These are phyloP conservation scores for Threskiornis aethiopicus DNA, from an alignment of 2,797 vertebrate species.

Conservation along the genomic window DNA sequence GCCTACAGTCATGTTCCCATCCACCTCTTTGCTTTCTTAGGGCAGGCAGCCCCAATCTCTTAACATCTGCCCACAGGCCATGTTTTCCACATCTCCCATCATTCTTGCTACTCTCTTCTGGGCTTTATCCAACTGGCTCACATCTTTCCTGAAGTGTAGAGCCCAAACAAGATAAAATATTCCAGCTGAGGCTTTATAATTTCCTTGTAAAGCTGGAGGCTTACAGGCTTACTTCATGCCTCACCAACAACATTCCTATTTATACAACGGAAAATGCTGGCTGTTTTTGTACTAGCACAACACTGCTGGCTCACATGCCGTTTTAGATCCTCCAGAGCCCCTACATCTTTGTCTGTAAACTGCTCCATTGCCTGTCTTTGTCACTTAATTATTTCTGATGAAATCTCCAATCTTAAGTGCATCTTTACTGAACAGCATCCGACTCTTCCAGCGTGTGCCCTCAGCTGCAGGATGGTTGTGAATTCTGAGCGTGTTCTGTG, in stretches of 20 bases:
- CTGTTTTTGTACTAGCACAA: slow-evolving; percentile 19
- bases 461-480: background rate
- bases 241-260: slow-evolving; percentile 11
- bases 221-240: slow-evolving; percentile 31
- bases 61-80: background rate
- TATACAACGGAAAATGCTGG: slow-evolving; percentile 28
- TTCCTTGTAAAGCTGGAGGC: slow-evolving; percentile 28
- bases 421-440: background rate
- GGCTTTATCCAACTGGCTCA: background rate
- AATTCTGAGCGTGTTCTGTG: background rate
- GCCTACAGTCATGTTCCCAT: background rate
- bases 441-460: background rate
- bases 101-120: background rate
- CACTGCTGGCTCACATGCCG: background rate
- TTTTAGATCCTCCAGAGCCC: background rate
- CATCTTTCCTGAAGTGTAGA: background rate
- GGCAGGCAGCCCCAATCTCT: background rate
- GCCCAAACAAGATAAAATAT: slow-evolving; percentile 50
- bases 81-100: background rate
- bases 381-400: slow-evolving; percentile 14
- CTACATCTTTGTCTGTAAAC: background rate
- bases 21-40: background rate
- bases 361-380: background rate
- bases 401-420: background rate
- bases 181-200: slow-evolving; percentile 38